Evolutionary conservation across 1,140 invertebrate species (phyloP).

Genomic region (Diabrotica virgifera): DNA sequence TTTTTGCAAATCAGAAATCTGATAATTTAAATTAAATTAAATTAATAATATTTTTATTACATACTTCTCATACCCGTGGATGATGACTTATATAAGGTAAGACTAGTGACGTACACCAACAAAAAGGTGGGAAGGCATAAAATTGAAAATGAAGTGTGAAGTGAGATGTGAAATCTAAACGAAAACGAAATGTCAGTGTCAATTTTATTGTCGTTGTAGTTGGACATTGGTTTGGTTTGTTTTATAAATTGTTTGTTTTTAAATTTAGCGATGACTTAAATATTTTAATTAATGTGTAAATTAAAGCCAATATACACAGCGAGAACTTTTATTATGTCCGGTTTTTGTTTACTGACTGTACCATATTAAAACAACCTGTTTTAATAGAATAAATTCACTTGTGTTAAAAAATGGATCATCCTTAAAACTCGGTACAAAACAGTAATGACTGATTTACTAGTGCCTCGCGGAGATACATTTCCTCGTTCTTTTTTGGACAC

Average conservation of each 20-base stretch:
- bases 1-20: no score
- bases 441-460: slow-evolving; percentile 45
- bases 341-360: no score
- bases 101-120: no score
- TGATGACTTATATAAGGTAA: no score
- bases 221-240: not conserved
- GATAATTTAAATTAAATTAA: no score
- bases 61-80: no score
- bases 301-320: not conserved
- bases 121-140: no score
- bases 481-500: slow-evolving; percentile 44
- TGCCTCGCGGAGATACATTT: slow-evolving; percentile 47
- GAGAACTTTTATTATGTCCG: no score
- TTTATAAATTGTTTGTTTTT: slow-evolving; percentile 8
- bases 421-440: not conserved
- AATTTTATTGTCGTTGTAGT: not conserved
- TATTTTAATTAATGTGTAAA: not conserved
- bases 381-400: not conserved
- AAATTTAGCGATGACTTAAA: not conserved
- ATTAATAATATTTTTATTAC: no score
- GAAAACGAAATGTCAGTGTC: not conserved
- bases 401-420: not conserved
- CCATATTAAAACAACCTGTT: not conserved
- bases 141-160: not conserved
- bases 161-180: not conserved